phyloP scores from a whole-genome alignment of 2,888 invertebrate genomes.

The Drosophila bunnanda region DNA sequence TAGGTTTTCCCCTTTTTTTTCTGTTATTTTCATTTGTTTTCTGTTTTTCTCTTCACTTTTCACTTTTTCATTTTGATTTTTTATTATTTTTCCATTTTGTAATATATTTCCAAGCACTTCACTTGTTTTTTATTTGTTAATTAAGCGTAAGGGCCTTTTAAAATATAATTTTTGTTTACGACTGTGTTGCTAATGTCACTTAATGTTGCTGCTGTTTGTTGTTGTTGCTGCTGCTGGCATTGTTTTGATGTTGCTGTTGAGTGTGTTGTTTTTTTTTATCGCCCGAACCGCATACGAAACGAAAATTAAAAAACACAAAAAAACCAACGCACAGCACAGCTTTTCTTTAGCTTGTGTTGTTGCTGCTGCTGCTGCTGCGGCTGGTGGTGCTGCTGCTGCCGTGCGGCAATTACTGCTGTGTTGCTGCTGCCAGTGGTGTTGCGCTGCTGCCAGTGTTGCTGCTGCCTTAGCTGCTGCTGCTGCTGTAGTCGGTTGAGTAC shows the following conservation, averaged over 20 bases:
- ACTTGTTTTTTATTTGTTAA: conserved; percentile 24
- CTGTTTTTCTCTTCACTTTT: neutral
- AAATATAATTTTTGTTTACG: conserved; percentile 8
- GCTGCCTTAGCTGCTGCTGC: conserved; percentile 45
- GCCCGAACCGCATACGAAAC: conserved; percentile 49
- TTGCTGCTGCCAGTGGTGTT: conserved; percentile 39
- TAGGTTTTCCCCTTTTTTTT: neutral
- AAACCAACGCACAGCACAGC: conserved; percentile 55
- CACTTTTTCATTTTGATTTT: neutral
- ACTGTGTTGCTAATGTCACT: conserved; percentile 14
- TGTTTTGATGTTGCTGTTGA: conserved; percentile 49
- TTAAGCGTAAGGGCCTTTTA: conserved; percentile 29
- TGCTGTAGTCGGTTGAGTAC: conserved; percentile 82
- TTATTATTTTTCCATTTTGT: conserved; percentile 15
- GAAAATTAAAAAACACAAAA: conserved; percentile 38
- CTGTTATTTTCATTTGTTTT: neutral
- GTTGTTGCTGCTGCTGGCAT: conserved; percentile 35
- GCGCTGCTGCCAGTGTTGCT: conserved; percentile 48
- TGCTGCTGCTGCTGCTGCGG: conserved; percentile 36
- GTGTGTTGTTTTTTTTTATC: conserved; percentile 50
- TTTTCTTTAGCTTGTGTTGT: conserved; percentile 64
- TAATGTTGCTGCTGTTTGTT: conserved; percentile 12
- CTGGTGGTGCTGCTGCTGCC: too few species aligned
- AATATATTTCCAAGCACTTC: conserved; percentile 13
- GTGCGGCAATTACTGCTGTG: conserved; percentile 50